Evolutionary conservation across 1,140 invertebrate genomes (phyloP).

Genomic region (Hycleus phaleratus): DNA sequence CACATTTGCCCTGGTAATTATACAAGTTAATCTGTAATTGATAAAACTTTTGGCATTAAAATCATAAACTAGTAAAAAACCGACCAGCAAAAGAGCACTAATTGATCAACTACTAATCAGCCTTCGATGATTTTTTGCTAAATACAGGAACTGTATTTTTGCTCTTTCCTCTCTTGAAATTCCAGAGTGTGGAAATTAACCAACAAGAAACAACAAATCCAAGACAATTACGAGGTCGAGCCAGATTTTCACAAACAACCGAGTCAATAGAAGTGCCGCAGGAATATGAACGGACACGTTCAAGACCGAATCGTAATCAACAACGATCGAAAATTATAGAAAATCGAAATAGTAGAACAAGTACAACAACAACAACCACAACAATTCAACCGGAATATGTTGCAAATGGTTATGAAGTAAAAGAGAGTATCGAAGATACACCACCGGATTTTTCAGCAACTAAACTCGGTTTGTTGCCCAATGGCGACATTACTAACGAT

Average conservation of each 20-base stretch:
- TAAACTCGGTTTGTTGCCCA: background rate
- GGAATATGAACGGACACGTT: constrained; percentile 8
- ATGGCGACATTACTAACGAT: background rate
- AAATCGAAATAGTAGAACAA: constrained; percentile 10
- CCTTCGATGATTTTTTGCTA: too few species aligned
- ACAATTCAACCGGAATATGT: background rate
- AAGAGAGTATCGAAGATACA: constrained; percentile 36
- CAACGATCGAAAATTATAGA: constrained; percentile 22
- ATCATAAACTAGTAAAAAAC: too few species aligned
- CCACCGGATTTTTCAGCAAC: constrained; percentile 16
- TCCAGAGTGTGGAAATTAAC: too few species aligned
- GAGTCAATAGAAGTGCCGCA: constrained; percentile 17
- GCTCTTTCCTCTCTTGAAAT: too few species aligned
- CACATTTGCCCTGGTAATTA: too few species aligned
- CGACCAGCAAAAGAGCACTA: too few species aligned
- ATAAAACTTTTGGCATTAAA: too few species aligned
- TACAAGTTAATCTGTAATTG: too few species aligned
- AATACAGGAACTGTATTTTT: too few species aligned
- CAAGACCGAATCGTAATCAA: constrained; percentile 13
- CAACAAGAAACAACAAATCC: too few species aligned
- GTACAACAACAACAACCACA: constrained; percentile 9
- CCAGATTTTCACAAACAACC: constrained; percentile 29
- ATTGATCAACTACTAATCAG: too few species aligned
- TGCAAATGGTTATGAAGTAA: constrained; percentile 29
- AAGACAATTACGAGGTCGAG: constrained; percentile 24